These are phyloP conservation scores for Oligia fasciuncula DNA, from an alignment of 2,888 invertebrate genomes.

Conservation along the genomic window DNA sequence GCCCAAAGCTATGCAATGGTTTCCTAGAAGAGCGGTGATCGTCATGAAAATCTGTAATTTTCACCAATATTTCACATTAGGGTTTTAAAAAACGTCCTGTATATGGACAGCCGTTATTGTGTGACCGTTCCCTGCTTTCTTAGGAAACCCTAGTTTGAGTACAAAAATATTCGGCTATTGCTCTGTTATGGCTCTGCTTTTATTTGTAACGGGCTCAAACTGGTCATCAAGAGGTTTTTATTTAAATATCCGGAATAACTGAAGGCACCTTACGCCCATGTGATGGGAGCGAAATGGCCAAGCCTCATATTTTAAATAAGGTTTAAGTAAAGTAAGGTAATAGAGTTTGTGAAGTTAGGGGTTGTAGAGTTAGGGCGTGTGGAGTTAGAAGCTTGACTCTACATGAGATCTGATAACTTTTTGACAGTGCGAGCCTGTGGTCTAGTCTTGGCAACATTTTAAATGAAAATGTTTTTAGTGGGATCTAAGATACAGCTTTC, in stretches of 20 bases:
- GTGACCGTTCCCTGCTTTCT: not conserved
- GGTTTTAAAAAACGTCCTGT: not conserved
- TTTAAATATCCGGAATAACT: not conserved
- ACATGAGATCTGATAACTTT: no score
- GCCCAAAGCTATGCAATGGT: not conserved
- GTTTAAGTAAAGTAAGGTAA: no score
- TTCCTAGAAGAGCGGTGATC: not conserved
- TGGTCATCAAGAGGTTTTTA: no score
- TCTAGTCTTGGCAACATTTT: no score
- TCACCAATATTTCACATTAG: not conserved
- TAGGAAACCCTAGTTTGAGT: not conserved
- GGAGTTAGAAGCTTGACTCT: no score
- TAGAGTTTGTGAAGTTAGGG: no score
- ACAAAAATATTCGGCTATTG: not conserved
- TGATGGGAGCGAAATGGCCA: no score
- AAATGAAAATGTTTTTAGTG: no score
- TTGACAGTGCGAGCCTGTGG: no score
- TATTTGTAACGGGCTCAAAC: not conserved
- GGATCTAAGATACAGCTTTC: not conserved
- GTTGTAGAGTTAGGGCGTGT: no score
- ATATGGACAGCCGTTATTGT: not conserved
- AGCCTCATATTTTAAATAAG: no score
- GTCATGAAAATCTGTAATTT: not conserved
- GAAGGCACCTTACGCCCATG: not conserved
- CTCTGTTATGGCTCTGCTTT: no score